Evolutionary conservation across 2,888 invertebrate species (phyloP), one percentile per base, ranked within the genome.

Genomic region (Harpagoxenus sublaevis): DNA sequence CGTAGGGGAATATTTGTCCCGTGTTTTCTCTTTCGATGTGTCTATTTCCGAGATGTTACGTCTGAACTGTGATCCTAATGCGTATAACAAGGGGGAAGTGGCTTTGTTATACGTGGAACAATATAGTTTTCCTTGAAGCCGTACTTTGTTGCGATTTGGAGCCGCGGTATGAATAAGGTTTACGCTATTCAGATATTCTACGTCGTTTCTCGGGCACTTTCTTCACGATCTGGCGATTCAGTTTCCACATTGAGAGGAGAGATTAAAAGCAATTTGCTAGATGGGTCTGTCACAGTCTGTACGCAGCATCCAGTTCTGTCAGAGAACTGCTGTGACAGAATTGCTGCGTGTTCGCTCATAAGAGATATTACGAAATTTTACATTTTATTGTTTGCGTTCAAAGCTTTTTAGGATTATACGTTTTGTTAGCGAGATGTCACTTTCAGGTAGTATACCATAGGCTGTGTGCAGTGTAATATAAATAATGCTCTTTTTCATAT

Each of bases 31-130:
- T 78, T 39, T 77, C 55, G 48, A 15, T 51, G 48, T n/a, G 48
- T 81, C 71, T 71, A 45, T 63, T 73, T 68, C 45, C 73, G 60
- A 65, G 66, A 74, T 55, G 65, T 83, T 84, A 28, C 66, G 57
- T 83, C 73, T 65, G 51, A 84, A 74, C 66, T 55, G 42, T 71
- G 83, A 83, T 74, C 63, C 83, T 51, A 39, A 70, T 74, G 83
- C 84, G 70, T 66, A 73, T 18, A 60, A 48, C 48, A 35, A 57
- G 39, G 55, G 68, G 18, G 23, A 71, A 51, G 60, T 60, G 53
- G 84, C 84, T 84, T 85, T 74, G 74, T 85, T 84, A 74, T 84
- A 74, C 62, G 62, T 74, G 53, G 53, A 85, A 68, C 84, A 74
- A 85, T 83, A 84, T 85, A 68, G 75, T 70, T 84, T 84, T 75